Evolutionary conservation across 2,113 vertebrate genomes (phyloP).

Genomic region (Phycodurus eques): DNA sequence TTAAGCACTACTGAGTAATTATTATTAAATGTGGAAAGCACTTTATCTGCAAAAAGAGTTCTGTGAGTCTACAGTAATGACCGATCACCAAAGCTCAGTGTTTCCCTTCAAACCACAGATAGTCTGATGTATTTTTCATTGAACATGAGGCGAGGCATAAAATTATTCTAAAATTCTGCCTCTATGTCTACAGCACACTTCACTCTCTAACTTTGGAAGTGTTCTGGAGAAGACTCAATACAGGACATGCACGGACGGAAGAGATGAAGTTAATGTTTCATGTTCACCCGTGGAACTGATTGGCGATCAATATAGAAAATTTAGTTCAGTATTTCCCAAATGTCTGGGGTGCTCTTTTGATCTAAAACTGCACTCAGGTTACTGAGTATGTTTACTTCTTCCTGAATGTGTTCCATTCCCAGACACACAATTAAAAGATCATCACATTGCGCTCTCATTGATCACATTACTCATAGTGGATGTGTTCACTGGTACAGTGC

Average conservation of each 20-base stretch:
- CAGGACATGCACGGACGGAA: constrained; percentile 53
- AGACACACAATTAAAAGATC: neutral
- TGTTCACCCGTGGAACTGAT: constrained; percentile 42
- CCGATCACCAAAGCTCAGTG: constrained; percentile 6
- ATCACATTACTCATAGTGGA: constrained; percentile 4
- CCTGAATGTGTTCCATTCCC: constrained; percentile 6
- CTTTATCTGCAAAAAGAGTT: neutral
- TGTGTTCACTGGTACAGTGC: constrained; percentile 7
- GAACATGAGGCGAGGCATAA: neutral
- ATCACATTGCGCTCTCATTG: neutral
- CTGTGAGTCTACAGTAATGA: neutral
- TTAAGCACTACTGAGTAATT: constrained; percentile 5
- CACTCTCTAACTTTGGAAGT: constrained; percentile 23
- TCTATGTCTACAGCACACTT: constrained; percentile 9
- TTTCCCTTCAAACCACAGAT: constrained; percentile 12
- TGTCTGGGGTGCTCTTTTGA: constrained; percentile 18
- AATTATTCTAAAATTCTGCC: constrained; percentile 5
- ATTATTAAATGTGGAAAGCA: constrained; percentile 8
- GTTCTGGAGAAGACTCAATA: constrained; percentile 47
- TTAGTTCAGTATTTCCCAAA: constrained; percentile 39
- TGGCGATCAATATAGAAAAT: constrained; percentile 61
- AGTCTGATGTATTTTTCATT: neutral
- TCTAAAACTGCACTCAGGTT: constrained; percentile 1
- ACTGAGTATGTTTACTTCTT: neutral
- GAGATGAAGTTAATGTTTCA: constrained; percentile 57